Conservation (phyloP, 2,888 invertebrate genomes). For the Diachrysia chrysitis region DNA sequence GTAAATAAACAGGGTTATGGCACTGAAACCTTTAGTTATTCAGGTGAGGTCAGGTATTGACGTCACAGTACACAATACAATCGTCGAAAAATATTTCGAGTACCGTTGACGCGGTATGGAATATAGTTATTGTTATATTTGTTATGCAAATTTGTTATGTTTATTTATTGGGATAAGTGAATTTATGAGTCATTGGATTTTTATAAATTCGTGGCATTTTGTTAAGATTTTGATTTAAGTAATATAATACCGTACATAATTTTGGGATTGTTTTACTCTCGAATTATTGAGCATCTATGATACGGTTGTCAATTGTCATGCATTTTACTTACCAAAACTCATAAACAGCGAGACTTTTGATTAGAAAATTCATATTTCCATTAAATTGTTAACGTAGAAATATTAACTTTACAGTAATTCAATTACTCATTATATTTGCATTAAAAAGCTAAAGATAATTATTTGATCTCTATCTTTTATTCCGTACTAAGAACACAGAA, state of each 20-base stretch:
- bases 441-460: no score
- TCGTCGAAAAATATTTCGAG: not conserved
- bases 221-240: no score
- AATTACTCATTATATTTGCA: not conserved
- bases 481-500: no score
- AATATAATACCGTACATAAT: no score
- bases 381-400: not conserved
- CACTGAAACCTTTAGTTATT: conserved; percentile 8
- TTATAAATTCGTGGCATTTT: no score
- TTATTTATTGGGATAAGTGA: not conserved
- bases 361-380: no score
- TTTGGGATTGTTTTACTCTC: no score
- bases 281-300: no score
- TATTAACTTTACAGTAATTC: not conserved
- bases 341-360: no score
- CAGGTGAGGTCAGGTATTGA: conserved; percentile 25
- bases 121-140: not conserved
- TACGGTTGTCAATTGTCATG: no score
- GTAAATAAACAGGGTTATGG: conserved; percentile 4
- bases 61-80: conserved; percentile 30
- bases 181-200: not conserved
- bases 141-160: not conserved
- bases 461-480: no score
- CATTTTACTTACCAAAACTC: no score
- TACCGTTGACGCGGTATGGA: not conserved